Conservation (phyloP, 2,113 vertebrate genomes). For the Murina feae region DNA sequence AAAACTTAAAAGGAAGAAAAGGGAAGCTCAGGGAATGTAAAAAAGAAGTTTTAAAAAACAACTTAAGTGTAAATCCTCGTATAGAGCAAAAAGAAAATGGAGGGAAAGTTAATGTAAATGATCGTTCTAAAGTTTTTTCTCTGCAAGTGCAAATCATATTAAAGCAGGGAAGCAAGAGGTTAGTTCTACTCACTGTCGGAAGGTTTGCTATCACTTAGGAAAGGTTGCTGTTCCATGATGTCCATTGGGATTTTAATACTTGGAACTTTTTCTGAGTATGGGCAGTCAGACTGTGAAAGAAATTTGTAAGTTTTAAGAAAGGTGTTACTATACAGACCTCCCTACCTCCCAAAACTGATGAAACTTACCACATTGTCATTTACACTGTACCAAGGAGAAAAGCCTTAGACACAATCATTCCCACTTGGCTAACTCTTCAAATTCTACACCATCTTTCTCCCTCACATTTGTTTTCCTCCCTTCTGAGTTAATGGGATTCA, state of each 20-base stretch:
- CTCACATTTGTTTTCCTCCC: background rate
- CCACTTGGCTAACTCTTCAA: background rate
- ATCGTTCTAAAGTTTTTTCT: background rate
- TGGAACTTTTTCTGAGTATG: constrained; percentile 95
- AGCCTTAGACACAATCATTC: background rate
- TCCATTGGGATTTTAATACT: constrained; percentile 99
- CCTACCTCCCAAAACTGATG: background rate
- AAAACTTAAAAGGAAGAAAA: constrained; percentile 49
- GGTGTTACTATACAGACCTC: constrained; percentile 8
- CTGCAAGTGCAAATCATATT: constrained; percentile 70
- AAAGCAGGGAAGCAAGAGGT: constrained; percentile 78
- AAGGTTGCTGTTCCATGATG: constrained; percentile 98
- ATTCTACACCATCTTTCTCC: background rate
- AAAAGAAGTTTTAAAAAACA: background rate
- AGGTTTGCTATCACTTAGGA: constrained; percentile 95
- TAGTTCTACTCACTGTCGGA: constrained; percentile 95
- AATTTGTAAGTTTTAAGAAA: constrained; percentile 83
- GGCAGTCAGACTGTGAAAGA: constrained; percentile 96
- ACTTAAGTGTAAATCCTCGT: constrained; percentile 47
- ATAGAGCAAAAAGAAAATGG: constrained; percentile 32
- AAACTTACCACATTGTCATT: background rate
- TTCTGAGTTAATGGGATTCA: background rate
- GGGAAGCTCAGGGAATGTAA: constrained; percentile 56
- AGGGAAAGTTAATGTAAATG: background rate
- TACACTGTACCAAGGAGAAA: background rate